These are phyloP conservation scores for Agrotis exclamationis DNA, from an alignment of 2,888 invertebrate species.

Conservation along the genomic window DNA sequence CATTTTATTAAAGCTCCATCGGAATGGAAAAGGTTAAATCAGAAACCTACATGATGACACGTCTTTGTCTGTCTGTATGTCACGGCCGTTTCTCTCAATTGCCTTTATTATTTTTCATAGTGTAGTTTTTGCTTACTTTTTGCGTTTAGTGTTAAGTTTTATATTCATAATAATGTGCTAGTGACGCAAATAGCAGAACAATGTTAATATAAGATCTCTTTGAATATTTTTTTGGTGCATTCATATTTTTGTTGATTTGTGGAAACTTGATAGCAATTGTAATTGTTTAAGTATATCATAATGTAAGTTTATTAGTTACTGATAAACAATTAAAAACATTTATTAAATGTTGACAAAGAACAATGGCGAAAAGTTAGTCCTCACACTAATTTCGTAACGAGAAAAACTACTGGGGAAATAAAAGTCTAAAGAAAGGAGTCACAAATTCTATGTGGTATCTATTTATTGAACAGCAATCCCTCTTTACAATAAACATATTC, in stretches of 20 bases:
- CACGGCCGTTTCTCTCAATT: constrained; percentile 11
- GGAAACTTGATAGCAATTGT: no score
- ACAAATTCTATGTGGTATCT: not conserved
- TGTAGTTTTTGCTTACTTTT: constrained; percentile 8
- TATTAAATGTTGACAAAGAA: not conserved
- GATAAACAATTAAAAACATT: not conserved
- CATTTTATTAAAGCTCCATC: not conserved
- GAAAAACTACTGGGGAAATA: not conserved
- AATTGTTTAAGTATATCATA: no score
- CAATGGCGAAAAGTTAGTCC: not conserved
- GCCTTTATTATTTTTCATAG: constrained; percentile 5
- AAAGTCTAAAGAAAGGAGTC: not conserved
- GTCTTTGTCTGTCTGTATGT: constrained; percentile 14
- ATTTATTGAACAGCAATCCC: not conserved
- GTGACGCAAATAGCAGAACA: constrained; percentile 4
- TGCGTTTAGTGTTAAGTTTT: constrained; percentile 5
- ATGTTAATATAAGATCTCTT: no score
- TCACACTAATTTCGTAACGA: not conserved
- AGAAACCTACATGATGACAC: not conserved
- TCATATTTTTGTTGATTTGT: not conserved
- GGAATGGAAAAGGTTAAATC: not conserved
- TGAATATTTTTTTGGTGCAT: not conserved
- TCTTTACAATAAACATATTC: not conserved
- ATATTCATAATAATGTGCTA: not conserved
- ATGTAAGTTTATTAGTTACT: no score